Base-by-base conservation (phyloP, 2,888 invertebrate species). In the Cacoxenus indagator region DNA sequence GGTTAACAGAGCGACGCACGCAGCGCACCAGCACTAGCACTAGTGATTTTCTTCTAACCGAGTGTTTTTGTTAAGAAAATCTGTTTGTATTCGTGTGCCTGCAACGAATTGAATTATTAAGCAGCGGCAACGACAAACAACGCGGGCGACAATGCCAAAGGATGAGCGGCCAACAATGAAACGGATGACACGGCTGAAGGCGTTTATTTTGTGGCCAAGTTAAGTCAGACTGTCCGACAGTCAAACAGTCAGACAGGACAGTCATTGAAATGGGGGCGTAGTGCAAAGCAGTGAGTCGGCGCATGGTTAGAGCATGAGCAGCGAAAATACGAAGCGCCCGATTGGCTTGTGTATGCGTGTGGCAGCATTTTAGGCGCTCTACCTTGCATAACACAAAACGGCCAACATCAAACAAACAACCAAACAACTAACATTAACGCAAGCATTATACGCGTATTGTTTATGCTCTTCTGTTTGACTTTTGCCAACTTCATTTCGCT, bases 21-120 rank as follows among this genome's bases (percentile, higher is more conserved):
- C n/a, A n/a, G n/a, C n/a, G n/a, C n/a, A n/a, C n/a, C n/a, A n/a
- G n/a, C n/a, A n/a, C n/a, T n/a, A n/a, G n/a, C n/a, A n/a, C n/a
- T n/a, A n/a, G 74, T 71, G 70, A 74, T 70, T 70, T 69, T 71
- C 67, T 59, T 64, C 9, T 37, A 14, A 64, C 73, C 75, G 78
- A 78, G 81, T 73, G 62, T 43, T n/a, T n/a, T n/a, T n/a, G n/a
- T n/a, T n/a, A 43, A 43, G 45, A 62, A 17, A 43, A 45, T 62
- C 24, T 17, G 19, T 51, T 45, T 43, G 45, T 62, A 62, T 45
- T 54, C 43, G 48, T 27, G 51, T 67, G 68, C 68, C 75, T 82
- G 67, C 83, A 82, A 81, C 78, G 84, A 82, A 82, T 83, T 81
- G 81, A 81, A 81, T 83, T 83, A 81, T 83, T 81, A 83, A 81